phyloP scores from a whole-genome alignment of 1,140 invertebrate species.

The Lycorma delicatula region DNA sequence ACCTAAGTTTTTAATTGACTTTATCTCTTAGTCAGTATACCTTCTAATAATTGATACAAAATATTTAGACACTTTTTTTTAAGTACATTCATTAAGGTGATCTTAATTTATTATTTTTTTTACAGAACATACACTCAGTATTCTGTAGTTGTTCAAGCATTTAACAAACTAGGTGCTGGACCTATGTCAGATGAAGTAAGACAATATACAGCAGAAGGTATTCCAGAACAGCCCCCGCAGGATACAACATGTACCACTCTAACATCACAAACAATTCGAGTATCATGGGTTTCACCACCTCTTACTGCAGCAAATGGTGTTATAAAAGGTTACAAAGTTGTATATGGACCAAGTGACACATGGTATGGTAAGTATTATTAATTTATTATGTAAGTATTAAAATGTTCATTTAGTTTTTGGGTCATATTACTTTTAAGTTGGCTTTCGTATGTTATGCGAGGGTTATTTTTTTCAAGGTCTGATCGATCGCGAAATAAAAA shows the following conservation, averaged over 20 bases:
- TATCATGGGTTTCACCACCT: conserved; percentile 88
- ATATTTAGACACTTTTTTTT: no score
- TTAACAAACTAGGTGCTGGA: conserved; percentile 88
- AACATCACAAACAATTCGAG: conserved; percentile 85
- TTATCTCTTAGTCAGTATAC: no score
- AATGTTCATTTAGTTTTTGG: background rate
- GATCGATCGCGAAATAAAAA: no score
- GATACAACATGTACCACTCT: conserved; percentile 84
- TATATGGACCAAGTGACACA: conserved; percentile 84
- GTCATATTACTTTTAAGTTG: background rate
- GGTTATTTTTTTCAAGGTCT: no score
- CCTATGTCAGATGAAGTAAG: conserved; percentile 82
- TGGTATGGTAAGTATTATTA: conserved; percentile 71
- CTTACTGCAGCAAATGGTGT: conserved; percentile 84
- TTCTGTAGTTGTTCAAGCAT: conserved; percentile 87
- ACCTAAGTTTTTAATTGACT: no score
- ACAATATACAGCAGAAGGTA: conserved; percentile 85
- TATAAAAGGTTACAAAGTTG: conserved; percentile 93
- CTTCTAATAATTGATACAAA: no score
- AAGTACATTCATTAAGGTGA: background rate
- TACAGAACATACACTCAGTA: conserved; percentile 86
- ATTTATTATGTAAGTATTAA: conserved; percentile 2
- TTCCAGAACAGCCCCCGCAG: conserved; percentile 86
- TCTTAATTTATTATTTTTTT: conserved; percentile 8
- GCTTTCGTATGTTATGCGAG: background rate